Percentiles rank a stretch among this genome's conserved stretches.
phyloP scores from a whole-genome alignment of 1,140 invertebrate species.

The Gonioctena quinquepunctata region DNA sequence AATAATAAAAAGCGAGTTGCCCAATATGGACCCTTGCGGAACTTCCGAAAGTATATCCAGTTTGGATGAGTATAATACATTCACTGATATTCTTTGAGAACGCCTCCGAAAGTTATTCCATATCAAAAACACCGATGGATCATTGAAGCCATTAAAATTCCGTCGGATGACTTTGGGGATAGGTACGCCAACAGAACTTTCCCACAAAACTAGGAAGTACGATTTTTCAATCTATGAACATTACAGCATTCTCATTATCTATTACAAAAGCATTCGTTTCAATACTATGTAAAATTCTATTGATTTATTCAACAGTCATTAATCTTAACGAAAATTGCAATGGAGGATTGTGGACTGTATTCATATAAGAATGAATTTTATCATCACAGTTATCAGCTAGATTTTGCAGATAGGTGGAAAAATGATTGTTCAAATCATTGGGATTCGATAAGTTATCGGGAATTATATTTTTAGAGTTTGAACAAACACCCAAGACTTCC shows the following conservation, averaged over 20 bases:
- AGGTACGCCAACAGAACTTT: constrained; percentile 25
- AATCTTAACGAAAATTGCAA: constrained; percentile 4
- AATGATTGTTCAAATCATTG: neutral
- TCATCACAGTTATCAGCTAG: neutral
- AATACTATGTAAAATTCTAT: neutral
- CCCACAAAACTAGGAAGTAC: constrained; percentile 17
- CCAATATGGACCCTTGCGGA: constrained; percentile 9
- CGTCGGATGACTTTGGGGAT: constrained; percentile 19
- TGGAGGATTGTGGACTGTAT: neutral
- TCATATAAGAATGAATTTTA: constrained; percentile 7
- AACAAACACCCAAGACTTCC: neutral
- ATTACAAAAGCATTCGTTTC: constrained; percentile 6
- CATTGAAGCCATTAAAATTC: constrained; percentile 7
- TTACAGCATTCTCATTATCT: constrained; percentile 1
- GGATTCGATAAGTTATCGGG: neutral
- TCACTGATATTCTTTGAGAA: neutral
- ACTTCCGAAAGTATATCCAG: neutral
- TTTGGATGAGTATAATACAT: neutral
- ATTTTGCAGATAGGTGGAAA: neutral
- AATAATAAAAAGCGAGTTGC: too few species aligned
- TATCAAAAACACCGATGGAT: neutral
- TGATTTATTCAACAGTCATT: neutral
- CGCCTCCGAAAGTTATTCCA: neutral
- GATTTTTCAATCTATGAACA: constrained; percentile 12
- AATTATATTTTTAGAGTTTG: neutral